A percentile compares a stretch with the other conserved stretches of the same genome.
These are phyloP conservation scores for Dryobota labecula DNA, from an alignment of 2,888 invertebrate genomes.

Conservation along the genomic window DNA sequence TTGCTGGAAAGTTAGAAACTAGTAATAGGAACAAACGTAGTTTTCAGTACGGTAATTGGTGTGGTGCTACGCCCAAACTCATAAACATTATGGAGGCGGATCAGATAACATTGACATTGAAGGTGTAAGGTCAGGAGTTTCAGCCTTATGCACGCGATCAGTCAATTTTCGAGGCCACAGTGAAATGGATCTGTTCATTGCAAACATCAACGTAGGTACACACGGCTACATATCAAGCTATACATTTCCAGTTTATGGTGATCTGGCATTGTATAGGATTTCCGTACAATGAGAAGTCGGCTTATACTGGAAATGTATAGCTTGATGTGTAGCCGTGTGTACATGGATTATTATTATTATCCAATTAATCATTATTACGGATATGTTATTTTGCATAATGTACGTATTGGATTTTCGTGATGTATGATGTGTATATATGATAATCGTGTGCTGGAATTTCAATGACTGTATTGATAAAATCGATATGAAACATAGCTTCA, in stretches of 20 bases:
- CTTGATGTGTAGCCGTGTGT: too few relatives aligned
- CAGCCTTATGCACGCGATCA: slow-evolving; percentile 79
- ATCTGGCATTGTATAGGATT: too few relatives aligned
- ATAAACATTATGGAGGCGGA: slow-evolving; percentile 66
- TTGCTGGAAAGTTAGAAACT: slow-evolving; percentile 13
- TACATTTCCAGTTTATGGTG: too few relatives aligned
- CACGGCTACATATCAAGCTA: too few relatives aligned
- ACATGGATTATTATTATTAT: slow-evolving; percentile 34
- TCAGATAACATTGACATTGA: slow-evolving; percentile 82
- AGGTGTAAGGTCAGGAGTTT: slow-evolving; percentile 72
- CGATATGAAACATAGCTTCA: slow-evolving; percentile 3
- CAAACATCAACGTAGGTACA: slow-evolving; percentile 54
- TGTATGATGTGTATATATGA: too few relatives aligned
- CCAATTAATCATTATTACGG: slow-evolving; percentile 33
- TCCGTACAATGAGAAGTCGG: too few relatives aligned
- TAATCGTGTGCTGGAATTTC: not conserved
- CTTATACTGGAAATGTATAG: too few relatives aligned
- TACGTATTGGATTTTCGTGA: slow-evolving; percentile 15
- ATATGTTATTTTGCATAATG: slow-evolving; percentile 14
- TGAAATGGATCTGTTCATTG: slow-evolving; percentile 52
- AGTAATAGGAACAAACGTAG: slow-evolving; percentile 42
- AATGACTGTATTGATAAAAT: slow-evolving; percentile 24
- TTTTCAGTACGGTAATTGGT: slow-evolving; percentile 44
- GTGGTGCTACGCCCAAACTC: slow-evolving; percentile 60
- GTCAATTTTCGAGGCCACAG: slow-evolving; percentile 77